These are phyloP conservation scores for Megaceryle torquata DNA, from an alignment of 2,113 vertebrate genomes.

Conservation along the genomic window DNA sequence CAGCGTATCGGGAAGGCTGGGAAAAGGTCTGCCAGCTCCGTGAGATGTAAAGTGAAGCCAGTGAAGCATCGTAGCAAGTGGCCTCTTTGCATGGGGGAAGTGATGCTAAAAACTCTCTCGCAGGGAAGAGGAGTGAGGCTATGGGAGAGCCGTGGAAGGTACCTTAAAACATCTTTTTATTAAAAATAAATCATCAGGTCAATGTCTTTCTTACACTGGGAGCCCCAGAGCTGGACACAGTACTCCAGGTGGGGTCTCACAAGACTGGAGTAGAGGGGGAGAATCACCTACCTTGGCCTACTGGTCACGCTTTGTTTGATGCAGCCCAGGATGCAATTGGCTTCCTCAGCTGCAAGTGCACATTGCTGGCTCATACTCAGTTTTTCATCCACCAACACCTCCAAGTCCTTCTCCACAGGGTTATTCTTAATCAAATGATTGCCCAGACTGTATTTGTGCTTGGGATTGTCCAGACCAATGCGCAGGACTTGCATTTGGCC, in stretches of 20 bases:
- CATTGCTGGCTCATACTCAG: neutral
- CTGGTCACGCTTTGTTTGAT: neutral
- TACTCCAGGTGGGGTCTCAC: neutral
- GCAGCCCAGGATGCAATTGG: neutral
- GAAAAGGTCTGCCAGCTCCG: neutral
- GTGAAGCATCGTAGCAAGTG: accelerated
- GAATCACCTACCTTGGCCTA: neutral
- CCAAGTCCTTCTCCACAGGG: neutral
- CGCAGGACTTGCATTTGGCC: neutral
- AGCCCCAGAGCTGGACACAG: neutral
- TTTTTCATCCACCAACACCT: neutral
- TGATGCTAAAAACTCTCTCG: neutral
- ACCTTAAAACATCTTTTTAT: neutral
- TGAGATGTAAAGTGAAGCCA: neutral
- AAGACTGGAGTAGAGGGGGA: neutral
- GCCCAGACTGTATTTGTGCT: neutral
- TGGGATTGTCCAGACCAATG: too few relatives aligned
- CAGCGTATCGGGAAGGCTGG: neutral
- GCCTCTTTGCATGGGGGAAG: neutral
- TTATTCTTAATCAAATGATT: neutral
- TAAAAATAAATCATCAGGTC: neutral
- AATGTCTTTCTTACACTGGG: neutral
- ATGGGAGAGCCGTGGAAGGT: neutral
- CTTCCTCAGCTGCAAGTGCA: neutral
- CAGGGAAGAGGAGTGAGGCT: neutral